These are phyloP conservation scores for Rhynchonycteris naso DNA, from an alignment of 2,797 vertebrate genomes.

Conservation along the genomic window DNA sequence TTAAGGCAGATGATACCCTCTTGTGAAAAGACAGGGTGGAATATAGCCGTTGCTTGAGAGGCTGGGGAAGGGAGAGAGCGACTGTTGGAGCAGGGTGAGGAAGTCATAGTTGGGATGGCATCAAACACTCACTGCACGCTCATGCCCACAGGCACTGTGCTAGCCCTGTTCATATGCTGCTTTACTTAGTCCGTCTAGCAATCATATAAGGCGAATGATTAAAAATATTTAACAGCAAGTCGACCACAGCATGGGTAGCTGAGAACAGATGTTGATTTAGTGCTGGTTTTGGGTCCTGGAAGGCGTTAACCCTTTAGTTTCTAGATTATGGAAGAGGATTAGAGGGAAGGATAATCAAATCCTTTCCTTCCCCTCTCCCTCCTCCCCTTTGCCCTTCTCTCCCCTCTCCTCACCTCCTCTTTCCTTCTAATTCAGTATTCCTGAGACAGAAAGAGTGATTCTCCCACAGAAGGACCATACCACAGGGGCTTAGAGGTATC, in stretches of 20 bases:
- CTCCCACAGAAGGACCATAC: background rate
- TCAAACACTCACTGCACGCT: accelerated
- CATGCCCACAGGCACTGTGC: background rate
- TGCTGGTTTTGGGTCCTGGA: background rate
- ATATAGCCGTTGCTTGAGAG: background rate
- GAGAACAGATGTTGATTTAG: background rate
- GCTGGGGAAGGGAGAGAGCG: background rate
- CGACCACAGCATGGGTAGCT: background rate
- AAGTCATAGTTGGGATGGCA: background rate
- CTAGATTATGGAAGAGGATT: background rate
- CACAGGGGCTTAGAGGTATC: background rate
- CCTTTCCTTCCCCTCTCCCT: accelerated
- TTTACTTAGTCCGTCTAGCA: background rate
- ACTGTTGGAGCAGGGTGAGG: background rate
- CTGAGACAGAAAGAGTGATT: background rate
- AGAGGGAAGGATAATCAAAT: background rate
- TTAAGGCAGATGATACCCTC: background rate
- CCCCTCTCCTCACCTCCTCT: background rate
- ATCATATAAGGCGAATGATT: background rate
- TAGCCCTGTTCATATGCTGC: background rate
- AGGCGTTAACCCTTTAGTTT: background rate
- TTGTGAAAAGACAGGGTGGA: conserved; percentile 25
- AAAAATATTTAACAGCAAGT: conserved; percentile 6
- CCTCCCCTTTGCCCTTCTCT: background rate
- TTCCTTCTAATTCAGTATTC: background rate